A percentile compares a stretch with the other conserved stretches of the same genome.
These are phyloP conservation scores for Huso huso DNA, from an alignment of 2,797 vertebrate genomes.

Conservation along the genomic window DNA sequence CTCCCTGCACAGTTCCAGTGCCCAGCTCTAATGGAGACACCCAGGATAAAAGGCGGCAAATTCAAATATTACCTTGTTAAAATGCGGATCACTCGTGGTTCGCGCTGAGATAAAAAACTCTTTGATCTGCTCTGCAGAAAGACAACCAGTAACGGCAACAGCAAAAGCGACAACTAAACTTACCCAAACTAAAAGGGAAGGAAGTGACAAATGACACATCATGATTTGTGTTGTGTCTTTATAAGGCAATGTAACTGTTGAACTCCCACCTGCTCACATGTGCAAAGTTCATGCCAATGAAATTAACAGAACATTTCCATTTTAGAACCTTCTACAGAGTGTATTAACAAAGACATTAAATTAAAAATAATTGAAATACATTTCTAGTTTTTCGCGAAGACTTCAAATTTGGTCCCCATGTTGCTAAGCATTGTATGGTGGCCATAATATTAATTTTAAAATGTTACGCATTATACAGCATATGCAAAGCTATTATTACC, in stretches of 20 bases:
- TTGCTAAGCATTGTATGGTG: too few species aligned
- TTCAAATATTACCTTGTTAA: neutral
- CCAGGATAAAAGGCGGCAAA: neutral
- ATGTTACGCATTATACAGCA: too few species aligned
- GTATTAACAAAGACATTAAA: too few species aligned
- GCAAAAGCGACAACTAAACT: constrained; percentile 14
- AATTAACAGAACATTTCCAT: too few species aligned
- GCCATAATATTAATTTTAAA: too few species aligned
- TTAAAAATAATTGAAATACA: too few species aligned
- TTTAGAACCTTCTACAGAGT: too few species aligned
- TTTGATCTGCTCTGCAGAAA: constrained; percentile 19
- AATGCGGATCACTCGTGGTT: neutral
- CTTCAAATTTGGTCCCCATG: too few species aligned
- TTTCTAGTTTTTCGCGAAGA: too few species aligned
- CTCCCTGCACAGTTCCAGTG: neutral
- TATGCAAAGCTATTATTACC: too few species aligned
- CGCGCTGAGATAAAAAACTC: neutral
- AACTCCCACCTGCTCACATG: too few species aligned
- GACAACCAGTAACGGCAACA: constrained; percentile 20
- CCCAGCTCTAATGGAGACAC: neutral
- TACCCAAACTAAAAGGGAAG: constrained; percentile 46
- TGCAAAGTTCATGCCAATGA: too few species aligned
- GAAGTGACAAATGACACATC: constrained; percentile 45
- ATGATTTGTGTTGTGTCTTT: constrained; percentile 45
- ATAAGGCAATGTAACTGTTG: constrained; percentile 38